Conservation (phyloP, 2,797 vertebrate species). For the Echeneis naucrates region DNA sequence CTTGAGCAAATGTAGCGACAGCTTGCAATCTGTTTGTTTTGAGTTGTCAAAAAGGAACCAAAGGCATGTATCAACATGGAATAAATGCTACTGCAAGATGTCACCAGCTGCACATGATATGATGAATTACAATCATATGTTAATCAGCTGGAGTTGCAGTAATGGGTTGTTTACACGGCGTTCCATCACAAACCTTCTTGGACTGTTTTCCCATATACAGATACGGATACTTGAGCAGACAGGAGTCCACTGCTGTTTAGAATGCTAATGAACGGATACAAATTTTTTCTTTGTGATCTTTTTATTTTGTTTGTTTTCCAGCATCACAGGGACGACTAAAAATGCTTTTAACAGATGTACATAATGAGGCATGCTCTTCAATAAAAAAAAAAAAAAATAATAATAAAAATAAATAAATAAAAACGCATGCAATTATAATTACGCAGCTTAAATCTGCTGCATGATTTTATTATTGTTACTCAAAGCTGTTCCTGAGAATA, state of each 20-base stretch:
- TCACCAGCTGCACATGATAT: constrained; percentile 81
- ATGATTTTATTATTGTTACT: constrained; percentile 41
- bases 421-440: constrained; percentile 74
- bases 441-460: constrained; percentile 54
- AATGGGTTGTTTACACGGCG: constrained; percentile 79
- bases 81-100: constrained; percentile 80
- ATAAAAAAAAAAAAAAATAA: too few relatives aligned
- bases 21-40: constrained; percentile 82
- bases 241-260: constrained; percentile 38
- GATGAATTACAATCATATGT: constrained; percentile 85
- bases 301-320: constrained; percentile 48
- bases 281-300: constrained; percentile 11
- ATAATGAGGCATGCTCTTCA: constrained; percentile 47
- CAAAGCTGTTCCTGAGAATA: constrained; percentile 47
- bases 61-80: constrained; percentile 81
- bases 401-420: too few relatives aligned
- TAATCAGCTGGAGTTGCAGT: constrained; percentile 81
- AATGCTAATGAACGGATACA: constrained; percentile 61
- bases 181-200: constrained; percentile 72
- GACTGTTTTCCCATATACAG: constrained; percentile 60
- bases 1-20: constrained; percentile 72
- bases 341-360: constrained; percentile 54
- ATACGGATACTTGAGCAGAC: constrained; percentile 69
- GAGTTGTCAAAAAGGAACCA: constrained; percentile 78
- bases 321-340: constrained; percentile 54